Evolutionary conservation across 2,797 vertebrate species (phyloP).

Genomic region (Enteromius anoplus): DNA sequence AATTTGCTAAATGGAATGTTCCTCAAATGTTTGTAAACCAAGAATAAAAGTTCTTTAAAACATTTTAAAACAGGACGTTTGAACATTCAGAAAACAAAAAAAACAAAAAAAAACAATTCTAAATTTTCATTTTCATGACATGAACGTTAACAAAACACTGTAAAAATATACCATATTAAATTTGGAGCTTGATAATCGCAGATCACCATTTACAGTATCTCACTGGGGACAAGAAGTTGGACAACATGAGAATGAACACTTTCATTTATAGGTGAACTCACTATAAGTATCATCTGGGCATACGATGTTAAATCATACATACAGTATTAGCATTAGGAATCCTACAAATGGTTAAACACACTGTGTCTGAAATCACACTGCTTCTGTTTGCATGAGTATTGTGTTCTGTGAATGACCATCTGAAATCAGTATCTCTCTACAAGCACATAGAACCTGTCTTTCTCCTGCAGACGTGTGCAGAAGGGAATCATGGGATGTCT

Average conservation of each 20-base stretch:
- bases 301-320: too few species aligned
- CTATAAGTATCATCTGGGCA: not conserved
- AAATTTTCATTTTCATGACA: too few species aligned
- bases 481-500: conserved; percentile 10
- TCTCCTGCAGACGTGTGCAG: not conserved
- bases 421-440: not conserved
- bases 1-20: not conserved
- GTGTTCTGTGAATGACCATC: not conserved
- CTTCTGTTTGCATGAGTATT: not conserved
- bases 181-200: not conserved
- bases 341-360: not conserved
- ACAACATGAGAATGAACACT: too few species aligned
- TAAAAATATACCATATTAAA: not conserved
- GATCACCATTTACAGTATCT: not conserved
- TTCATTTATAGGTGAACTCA: not conserved
- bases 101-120: too few species aligned
- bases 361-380: not conserved
- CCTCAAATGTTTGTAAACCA: not conserved
- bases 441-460: not conserved
- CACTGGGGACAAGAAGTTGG: not conserved
- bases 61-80: not conserved
- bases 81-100: too few species aligned
- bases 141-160: not conserved
- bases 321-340: not conserved
- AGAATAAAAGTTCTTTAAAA: not conserved